A percentile compares a stretch with the other conserved stretches of the same genome.
These are phyloP conservation scores for Tautogolabrus adspersus DNA, from an alignment of 2,113 vertebrate genomes.

Conservation along the genomic window DNA sequence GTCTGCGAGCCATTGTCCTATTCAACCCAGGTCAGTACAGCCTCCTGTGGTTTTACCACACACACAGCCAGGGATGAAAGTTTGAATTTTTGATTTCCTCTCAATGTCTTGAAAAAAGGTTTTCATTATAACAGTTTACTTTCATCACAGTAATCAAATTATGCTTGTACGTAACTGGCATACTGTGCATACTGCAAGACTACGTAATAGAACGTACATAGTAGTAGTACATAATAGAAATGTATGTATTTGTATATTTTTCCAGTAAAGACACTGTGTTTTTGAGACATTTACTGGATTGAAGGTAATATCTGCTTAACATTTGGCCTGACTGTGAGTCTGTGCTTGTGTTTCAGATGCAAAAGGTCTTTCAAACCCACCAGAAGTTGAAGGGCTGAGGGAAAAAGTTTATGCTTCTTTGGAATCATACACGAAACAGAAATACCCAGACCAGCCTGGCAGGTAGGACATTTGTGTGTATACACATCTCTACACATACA, in stretches of 20 bases:
- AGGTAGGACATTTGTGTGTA: constrained; percentile 83
- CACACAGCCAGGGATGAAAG: too few relatives aligned
- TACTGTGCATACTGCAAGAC: too few relatives aligned
- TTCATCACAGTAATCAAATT: background rate
- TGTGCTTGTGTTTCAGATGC: constrained; percentile 85
- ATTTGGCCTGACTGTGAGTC: constrained; percentile 2
- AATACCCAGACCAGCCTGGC: constrained; percentile 95
- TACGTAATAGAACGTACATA: too few relatives aligned
- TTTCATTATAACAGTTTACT: background rate
- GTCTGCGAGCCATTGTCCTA: constrained; percentile 93
- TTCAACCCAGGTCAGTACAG: constrained; percentile 91
- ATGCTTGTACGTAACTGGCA: too few relatives aligned
- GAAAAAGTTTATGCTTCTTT: constrained; percentile 97
- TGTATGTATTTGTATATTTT: too few relatives aligned
- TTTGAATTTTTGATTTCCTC: too few relatives aligned
- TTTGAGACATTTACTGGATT: too few relatives aligned
- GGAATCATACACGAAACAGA: constrained; percentile 97
- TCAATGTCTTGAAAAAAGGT: too few relatives aligned
- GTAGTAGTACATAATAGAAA: too few relatives aligned
- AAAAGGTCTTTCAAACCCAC: constrained; percentile 93
- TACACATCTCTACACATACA: too few relatives aligned
- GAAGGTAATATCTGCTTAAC: background rate
- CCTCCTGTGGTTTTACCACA: background rate
- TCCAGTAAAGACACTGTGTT: too few relatives aligned
- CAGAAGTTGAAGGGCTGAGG: constrained; percentile 90